Evolutionary conservation across 2,797 vertebrate species (phyloP), one percentile per base, ranked within the genome.

Genomic region (Catostomus latipinnis): DNA sequence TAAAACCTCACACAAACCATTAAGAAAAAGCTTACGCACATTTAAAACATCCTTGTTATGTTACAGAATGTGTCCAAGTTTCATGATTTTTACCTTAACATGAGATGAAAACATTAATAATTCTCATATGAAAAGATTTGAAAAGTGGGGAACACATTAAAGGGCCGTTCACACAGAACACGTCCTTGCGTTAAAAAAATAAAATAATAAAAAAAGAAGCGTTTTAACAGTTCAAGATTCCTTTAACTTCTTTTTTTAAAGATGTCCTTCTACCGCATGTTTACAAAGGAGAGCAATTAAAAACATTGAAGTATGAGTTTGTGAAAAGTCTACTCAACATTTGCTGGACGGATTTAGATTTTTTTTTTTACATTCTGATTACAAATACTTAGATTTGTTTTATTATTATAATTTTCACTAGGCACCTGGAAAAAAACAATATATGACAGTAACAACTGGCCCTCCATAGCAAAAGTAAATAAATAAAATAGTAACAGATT

Each of bases 401-500:
- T 10, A 8, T 5, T 54, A 10, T 3, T 6, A 13, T 5, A 12
- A 7, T 54, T 7, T 45, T 45, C 13, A 63, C 9, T 68, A 34
- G 18, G 12, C 12, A 9, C 2, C 6, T 49, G 1, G 11, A 52
- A 58, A 70, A 65, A 18, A 18, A 48, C 43, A 69, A 34, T 14
- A 50, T 58, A 58, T 34, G 11, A 52, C 9, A 8, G 66, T 70
- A 9, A 57, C 14, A 61, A 22, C 52, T 60, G 60, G 6, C 13
- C 63, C 14, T 48, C 63, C 45, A 34, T 34, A 34, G 34, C 34
- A 34, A 34, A 34, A 34, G 34, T 34, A 34, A 34, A 34, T 34
- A 34, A 34, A 3, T 34, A 34, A 34, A 34, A 34, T 34, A 43
- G 45, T 22, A 60, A 69, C 60, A 68, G 53, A 76, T 69, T 67